phyloP scores from a whole-genome alignment of 2,797 vertebrate genomes.

The Diplodus puntazzo region DNA sequence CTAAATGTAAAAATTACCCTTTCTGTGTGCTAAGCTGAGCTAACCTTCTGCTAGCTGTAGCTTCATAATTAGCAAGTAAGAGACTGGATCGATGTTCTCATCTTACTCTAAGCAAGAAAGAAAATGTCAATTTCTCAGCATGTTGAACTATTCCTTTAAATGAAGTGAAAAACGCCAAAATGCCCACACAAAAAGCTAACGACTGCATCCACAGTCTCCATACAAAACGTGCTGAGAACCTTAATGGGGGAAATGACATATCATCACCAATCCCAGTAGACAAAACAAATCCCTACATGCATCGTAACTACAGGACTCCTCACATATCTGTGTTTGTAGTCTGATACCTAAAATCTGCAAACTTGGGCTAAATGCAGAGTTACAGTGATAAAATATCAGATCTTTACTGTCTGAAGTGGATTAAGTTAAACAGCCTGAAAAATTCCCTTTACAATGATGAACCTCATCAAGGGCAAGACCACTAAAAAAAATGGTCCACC shows the following conservation, averaged over 20 bases:
- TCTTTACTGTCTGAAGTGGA: slow-evolving; percentile 18
- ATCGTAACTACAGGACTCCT: background rate
- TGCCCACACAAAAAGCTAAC: background rate
- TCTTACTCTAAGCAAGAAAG: background rate
- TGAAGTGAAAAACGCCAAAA: background rate
- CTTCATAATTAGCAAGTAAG: background rate
- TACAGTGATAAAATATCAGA: slow-evolving; percentile 20
- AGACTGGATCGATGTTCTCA: background rate
- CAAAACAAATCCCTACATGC: slow-evolving; percentile 19
- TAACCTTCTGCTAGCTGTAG: background rate
- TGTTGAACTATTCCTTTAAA: background rate
- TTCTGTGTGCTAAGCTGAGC: background rate
- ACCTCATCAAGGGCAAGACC: slow-evolving; percentile 34
- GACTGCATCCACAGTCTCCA: background rate
- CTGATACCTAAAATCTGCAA: slow-evolving; percentile 30
- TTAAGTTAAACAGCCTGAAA: slow-evolving; percentile 43
- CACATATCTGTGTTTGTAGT: slow-evolving; percentile 1
- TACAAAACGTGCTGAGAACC: background rate
- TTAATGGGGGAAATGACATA: background rate
- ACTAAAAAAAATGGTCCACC: slow-evolving; percentile 30
- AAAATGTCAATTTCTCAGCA: background rate
- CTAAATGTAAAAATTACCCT: background rate
- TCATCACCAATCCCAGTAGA: background rate
- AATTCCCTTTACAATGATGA: slow-evolving; percentile 74
- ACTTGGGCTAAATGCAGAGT: slow-evolving; percentile 18